A percentile compares a stretch with the other conserved stretches of the same genome.
Conservation (phyloP, 1,140 invertebrate species). For the Zelostemma sp. region DNA sequence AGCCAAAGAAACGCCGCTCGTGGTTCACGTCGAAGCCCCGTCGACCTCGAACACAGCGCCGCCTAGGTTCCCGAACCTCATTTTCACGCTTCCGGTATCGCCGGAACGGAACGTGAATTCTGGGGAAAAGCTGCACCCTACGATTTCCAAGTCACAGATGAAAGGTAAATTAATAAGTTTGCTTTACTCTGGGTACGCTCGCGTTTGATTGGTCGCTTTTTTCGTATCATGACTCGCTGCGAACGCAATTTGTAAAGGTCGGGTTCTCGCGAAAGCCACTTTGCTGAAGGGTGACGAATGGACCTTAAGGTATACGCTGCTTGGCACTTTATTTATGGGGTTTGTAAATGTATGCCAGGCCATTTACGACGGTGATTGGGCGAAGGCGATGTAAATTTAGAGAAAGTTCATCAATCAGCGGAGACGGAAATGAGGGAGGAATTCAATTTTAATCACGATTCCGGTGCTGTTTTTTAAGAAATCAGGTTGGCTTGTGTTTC, state of each 20-base stretch:
- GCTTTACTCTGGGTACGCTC: too few species aligned
- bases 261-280: constrained; percentile 23
- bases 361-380: too few species aligned
- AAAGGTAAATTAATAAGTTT: constrained; percentile 76
- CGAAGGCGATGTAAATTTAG: too few species aligned
- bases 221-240: constrained; percentile 21
- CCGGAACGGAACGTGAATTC: constrained; percentile 59
- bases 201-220: too few species aligned
- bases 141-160: constrained; percentile 82
- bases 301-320: constrained; percentile 1
- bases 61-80: constrained; percentile 48
- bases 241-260: constrained; percentile 38
- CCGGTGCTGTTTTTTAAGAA: too few species aligned
- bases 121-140: constrained; percentile 69
- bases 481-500: too few species aligned
- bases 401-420: too few species aligned
- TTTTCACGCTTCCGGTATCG: constrained; percentile 57
- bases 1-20: constrained; percentile 15
- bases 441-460: too few species aligned
- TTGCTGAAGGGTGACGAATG: constrained; percentile 20
- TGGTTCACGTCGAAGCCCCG: constrained; percentile 10
- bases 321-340: constrained; percentile 31
- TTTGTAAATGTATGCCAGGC: too few species aligned
- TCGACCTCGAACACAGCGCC: constrained; percentile 30
- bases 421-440: too few species aligned